Evolutionary conservation across 1,140 invertebrate species (phyloP).

Genomic region (Colletes gigas): DNA sequence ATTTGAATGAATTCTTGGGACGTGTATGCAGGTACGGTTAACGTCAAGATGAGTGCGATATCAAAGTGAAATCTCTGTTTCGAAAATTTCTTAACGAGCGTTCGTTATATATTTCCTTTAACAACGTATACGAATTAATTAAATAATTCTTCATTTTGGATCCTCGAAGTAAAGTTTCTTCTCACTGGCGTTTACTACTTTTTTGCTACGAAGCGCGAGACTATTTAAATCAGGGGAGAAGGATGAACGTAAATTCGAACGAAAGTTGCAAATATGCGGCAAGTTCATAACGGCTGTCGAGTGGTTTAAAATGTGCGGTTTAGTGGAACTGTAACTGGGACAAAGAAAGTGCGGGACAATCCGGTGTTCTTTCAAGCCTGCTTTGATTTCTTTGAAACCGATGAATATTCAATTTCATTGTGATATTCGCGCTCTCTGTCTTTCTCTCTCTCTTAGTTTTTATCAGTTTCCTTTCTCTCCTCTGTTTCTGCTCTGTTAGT

Average conservation of each 20-base stretch:
- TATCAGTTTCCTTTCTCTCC: not conserved
- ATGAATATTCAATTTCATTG: constrained; percentile 43
- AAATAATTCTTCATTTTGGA: no score
- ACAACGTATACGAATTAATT: no score
- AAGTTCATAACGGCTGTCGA: not conserved
- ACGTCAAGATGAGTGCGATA: no score
- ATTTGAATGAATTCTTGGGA: no score
- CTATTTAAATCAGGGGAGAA: constrained; percentile 16
- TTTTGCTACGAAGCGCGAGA: not conserved
- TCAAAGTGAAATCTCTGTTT: no score
- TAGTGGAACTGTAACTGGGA: not conserved
- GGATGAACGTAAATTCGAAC: not conserved
- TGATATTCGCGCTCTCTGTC: constrained; percentile 2
- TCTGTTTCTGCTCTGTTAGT: constrained; percentile 6
- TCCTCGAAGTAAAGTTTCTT: no score
- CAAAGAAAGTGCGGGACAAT: constrained; percentile 19
- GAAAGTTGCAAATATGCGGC: constrained; percentile 5
- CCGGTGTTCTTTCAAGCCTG: constrained; percentile 23
- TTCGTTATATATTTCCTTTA: no score
- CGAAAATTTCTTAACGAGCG: no score
- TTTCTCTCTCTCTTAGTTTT: not conserved
- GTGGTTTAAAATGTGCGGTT: constrained; percentile 13
- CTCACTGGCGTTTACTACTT: not conserved
- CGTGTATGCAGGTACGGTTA: no score
- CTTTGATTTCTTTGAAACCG: constrained; percentile 41